These are phyloP conservation scores for Apistogramma diplotaenia DNA, from an alignment of 2,113 vertebrate genomes.

Conservation along the genomic window DNA sequence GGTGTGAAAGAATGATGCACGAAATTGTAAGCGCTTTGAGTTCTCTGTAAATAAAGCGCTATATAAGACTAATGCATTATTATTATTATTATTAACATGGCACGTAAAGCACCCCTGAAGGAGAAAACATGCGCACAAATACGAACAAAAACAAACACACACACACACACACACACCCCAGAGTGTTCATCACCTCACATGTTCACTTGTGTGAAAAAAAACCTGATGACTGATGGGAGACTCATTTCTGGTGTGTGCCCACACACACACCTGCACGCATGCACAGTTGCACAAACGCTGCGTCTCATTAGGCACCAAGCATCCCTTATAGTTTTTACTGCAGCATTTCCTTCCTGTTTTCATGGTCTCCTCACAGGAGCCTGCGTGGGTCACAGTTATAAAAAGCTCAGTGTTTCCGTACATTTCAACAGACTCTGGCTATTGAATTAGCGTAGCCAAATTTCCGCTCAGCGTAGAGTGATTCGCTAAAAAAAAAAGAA, in stretches of 20 bases:
- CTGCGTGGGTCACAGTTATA: slow-evolving; percentile 3
- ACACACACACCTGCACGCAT: background rate
- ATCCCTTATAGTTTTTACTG: slow-evolving; percentile 1
- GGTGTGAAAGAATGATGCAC: no score
- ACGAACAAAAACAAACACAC: background rate
- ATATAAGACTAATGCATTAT: no score
- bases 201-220: slow-evolving; percentile 20
- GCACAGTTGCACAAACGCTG: background rate
- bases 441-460: slow-evolving; percentile 50
- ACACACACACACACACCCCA: background rate
- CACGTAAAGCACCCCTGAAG: slow-evolving; percentile 27
- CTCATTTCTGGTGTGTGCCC: background rate
- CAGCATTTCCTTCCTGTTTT: slow-evolving; percentile 42
- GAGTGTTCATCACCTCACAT: slow-evolving; percentile 21
- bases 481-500: slow-evolving; percentile 41
- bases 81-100: no score
- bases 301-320: slow-evolving; percentile 27
- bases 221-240: background rate
- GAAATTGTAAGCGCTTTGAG: no score
- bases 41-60: no score
- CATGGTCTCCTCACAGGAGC: background rate
- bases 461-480: slow-evolving; percentile 27
- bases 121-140: background rate
- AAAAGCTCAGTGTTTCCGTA: slow-evolving; percentile 24
- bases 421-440: slow-evolving; percentile 39